phyloP scores from a whole-genome alignment of 2,797 vertebrate species.

The Tenualosa ilisha region DNA sequence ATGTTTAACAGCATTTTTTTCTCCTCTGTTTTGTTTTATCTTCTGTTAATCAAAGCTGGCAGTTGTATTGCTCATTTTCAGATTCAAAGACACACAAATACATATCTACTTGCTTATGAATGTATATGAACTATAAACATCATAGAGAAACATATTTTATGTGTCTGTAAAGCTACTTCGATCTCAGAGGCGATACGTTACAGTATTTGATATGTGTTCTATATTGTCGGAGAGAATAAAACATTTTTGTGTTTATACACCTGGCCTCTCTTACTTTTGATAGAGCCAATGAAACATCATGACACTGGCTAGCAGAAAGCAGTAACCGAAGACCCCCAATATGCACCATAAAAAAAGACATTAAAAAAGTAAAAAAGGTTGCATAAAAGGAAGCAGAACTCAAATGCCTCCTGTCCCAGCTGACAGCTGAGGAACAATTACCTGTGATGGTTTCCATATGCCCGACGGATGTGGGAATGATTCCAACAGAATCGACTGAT shows the following conservation, averaged over 20 bases:
- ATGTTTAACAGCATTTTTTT: background rate
- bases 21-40: background rate
- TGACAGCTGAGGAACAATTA: background rate
- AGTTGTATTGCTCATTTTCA: background rate
- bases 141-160: slow-evolving; percentile 10
- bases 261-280: background rate
- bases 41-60: background rate
- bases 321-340: background rate
- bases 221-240: slow-evolving; percentile 14
- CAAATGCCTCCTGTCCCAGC: background rate
- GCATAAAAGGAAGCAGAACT: background rate
- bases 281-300: background rate
- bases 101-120: slow-evolving; percentile 12
- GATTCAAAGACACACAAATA: background rate
- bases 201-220: slow-evolving; percentile 22
- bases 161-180: slow-evolving; percentile 1
- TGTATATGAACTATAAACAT: slow-evolving; percentile 20
- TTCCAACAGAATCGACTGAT: background rate
- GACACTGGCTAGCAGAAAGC: background rate
- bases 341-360: background rate
- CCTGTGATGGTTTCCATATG: slow-evolving; percentile 18
- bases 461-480: background rate
- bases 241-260: background rate
- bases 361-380: background rate
- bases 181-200: slow-evolving; percentile 23